Evolutionary conservation across 2,888 invertebrate genomes (phyloP).

Genomic region (Catocala nupta): DNA sequence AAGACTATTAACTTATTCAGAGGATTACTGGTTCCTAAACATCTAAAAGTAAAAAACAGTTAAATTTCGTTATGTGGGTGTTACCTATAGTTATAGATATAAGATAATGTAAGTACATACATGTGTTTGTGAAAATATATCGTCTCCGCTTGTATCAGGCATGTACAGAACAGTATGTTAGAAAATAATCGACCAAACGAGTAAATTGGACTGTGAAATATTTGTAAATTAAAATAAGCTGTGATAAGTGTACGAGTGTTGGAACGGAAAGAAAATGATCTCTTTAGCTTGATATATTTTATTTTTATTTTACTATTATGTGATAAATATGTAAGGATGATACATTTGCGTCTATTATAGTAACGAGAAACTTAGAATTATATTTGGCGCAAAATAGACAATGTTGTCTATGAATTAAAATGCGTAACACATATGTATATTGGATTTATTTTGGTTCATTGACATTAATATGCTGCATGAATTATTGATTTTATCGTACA

Average conservation of each 20-base stretch:
- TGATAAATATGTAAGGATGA: background rate
- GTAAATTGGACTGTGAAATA: slow-evolving; percentile 69
- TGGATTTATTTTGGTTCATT: too few species aligned
- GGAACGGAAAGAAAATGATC: slow-evolving; percentile 46
- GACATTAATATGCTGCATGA: too few species aligned
- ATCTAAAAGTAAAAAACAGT: slow-evolving; percentile 27
- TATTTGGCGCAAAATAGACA: too few species aligned
- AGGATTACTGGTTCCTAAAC: slow-evolving; percentile 42
- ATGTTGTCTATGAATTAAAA: too few species aligned
- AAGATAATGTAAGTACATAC: slow-evolving; percentile 24
- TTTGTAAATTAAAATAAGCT: slow-evolving; percentile 78
- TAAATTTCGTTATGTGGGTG: slow-evolving; percentile 52
- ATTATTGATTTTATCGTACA: too few species aligned
- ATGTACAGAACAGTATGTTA: slow-evolving; percentile 50
- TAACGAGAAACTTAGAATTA: background rate
- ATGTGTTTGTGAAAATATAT: slow-evolving; percentile 35
- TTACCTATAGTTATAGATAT: slow-evolving; percentile 53
- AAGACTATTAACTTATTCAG: slow-evolving; percentile 9
- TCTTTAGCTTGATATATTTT: slow-evolving; percentile 43
- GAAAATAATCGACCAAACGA: slow-evolving; percentile 71
- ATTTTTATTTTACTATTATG: slow-evolving; percentile 36
- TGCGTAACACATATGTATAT: too few species aligned
- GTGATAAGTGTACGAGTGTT: slow-evolving; percentile 78
- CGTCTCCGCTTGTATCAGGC: slow-evolving; percentile 47
- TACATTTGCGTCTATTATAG: slow-evolving; percentile 14